phyloP scores from a whole-genome alignment of 2,888 invertebrate species.

The Drosophila conformis region DNA sequence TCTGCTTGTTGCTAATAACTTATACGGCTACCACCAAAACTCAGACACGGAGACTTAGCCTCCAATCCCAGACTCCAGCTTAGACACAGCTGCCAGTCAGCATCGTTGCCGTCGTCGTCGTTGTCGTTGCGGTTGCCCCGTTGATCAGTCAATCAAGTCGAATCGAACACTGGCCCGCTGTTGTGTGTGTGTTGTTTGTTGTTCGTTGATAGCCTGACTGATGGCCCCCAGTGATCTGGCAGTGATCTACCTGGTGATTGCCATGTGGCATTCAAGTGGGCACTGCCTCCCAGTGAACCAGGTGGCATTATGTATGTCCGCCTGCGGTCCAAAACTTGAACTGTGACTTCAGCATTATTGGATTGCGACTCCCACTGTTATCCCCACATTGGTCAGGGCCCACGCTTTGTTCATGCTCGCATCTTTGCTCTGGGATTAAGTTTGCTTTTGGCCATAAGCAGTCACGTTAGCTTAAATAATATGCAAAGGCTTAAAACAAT shows the following conservation, averaged over 20 bases:
- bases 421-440: background rate
- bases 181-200: conserved; percentile 11
- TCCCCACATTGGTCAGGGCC: conserved; percentile 17
- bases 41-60: conserved; percentile 1
- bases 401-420: conserved; percentile 26
- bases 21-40: conserved; percentile 38
- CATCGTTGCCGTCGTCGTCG: conserved; percentile 9
- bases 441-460: conserved; percentile 9
- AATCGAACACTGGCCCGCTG: conserved; percentile 15
- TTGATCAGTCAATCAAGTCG: conserved; percentile 73
- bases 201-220: conserved; percentile 29
- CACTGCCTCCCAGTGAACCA: conserved; percentile 14
- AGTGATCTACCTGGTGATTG: conserved; percentile 28
- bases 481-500: conserved; percentile 10
- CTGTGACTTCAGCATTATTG: conserved; percentile 49
- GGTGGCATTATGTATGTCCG: conserved; percentile 12
- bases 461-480: conserved; percentile 46
- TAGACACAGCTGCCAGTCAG: conserved; percentile 7
- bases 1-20: conserved; percentile 81
- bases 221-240: conserved; percentile 56
- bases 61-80: conserved; percentile 2
- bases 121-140: conserved; percentile 31
- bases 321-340: conserved; percentile 42
- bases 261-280: conserved; percentile 49
- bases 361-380: conserved; percentile 17